phyloP scores from a whole-genome alignment of 2,113 vertebrate species.

The Ia io region DNA sequence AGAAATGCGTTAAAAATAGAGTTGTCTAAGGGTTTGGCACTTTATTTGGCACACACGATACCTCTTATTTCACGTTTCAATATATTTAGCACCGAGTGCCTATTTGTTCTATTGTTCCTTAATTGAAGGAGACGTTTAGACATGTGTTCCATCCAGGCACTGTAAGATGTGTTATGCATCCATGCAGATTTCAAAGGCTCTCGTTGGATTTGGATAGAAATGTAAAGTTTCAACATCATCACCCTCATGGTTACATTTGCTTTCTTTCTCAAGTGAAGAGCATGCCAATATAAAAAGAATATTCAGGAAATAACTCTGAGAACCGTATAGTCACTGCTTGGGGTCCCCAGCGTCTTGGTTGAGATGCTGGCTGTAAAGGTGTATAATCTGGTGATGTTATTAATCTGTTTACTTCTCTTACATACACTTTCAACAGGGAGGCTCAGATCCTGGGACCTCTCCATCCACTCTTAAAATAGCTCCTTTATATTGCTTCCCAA shows the following conservation, averaged over 20 bases:
- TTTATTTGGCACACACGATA: background rate
- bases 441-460: background rate
- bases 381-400: background rate
- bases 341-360: background rate
- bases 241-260: background rate
- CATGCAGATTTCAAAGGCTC: background rate
- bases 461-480: background rate
- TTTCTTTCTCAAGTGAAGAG: background rate
- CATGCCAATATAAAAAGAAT: background rate
- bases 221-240: background rate
- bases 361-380: background rate
- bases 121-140: background rate
- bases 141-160: background rate
- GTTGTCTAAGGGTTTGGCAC: background rate
- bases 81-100: background rate
- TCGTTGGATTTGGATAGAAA: background rate
- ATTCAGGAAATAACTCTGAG: background rate
- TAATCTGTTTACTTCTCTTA: background rate
- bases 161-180: background rate
- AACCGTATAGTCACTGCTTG: background rate
- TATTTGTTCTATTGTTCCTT: background rate
- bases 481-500: background rate
- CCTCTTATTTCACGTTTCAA: background rate
- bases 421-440: background rate
- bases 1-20: slow-evolving; percentile 22